Base-by-base conservation (phyloP, 2,113 vertebrate genomes). In the Origma solitaria region DNA sequence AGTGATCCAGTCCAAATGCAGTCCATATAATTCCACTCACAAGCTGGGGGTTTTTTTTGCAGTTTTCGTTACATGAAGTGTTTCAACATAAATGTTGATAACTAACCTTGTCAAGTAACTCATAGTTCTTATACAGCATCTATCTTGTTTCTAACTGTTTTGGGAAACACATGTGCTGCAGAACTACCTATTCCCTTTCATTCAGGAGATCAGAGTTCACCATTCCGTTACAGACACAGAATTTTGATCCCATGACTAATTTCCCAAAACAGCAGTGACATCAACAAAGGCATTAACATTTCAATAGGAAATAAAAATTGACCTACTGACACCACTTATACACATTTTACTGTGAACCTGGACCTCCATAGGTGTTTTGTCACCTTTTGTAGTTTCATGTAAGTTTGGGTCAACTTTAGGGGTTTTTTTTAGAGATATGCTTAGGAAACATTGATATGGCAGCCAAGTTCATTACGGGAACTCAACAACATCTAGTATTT, bases 281-380 rank as follows among this genome's bases (percentile, higher is more conserved):
- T 68, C 96, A 97, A 95, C 96, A 96, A 69, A 77, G 30, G 37
- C 91, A 98, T 96, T 86, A 94, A 88, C 95, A 92, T 96, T 97
- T 97, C 84, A 96, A 97, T 95, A 97, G 97, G 97, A 98, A 97
- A 96, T 79, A 87, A 85, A 95, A 87, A 33, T 47, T 80, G 87
- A 37, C 96, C 86, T 88, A 86, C 62, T 94, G 61, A 95, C 88
- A 94, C 66, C 23, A 33, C 70, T 54, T 62, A 73, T 15, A 60
- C 11, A 71, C 28, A 31, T 45, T 86, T 77, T 76, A 60, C 53
- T 37, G 21, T 35, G 60, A 87, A 53, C 53, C 57, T 44, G 40
- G 90, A 58, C 58, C 47, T 82, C 50, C 77, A 31, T 1, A 17
- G 62, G 73, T 89, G 61, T 76, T 95, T 40, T 44, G 17, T 27